Evolutionary conservation across 2,113 vertebrate genomes (phyloP), one percentile per base, ranked within the genome.

Genomic region (Aramus guarauna): DNA sequence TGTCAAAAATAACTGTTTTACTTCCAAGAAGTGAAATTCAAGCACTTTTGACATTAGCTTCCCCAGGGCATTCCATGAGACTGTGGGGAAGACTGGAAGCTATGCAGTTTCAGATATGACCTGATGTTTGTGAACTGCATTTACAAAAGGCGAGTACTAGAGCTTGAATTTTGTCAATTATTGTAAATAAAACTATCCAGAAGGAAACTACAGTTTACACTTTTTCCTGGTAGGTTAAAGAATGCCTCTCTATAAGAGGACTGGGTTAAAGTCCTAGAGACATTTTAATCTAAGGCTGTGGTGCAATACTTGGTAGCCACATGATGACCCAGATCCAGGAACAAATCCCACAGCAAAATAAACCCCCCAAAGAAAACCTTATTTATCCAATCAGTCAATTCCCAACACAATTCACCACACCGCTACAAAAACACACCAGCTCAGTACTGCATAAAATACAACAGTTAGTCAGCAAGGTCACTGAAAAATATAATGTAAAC

Each of bases 261-360:
- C 72, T 41, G 64, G 29, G 50, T 52, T 87, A 50, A 96, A 94
- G 73, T 68, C 86, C 76, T 67, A 66, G 48, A 90, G 94, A 56
- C 77, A 78, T 92, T 92, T 85, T 88, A 90, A 93, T 75, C 89
- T 75, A 71, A 87, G 60, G 66, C 72, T 94, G 63, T 86, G 67
- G 30, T 83, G 63, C 67, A 88, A 86, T n/a, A 83, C 48, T 73
- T 50, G 71, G 75, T 76, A 80, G 79, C 85, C 83, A 94, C 88
- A 88, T 11, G 79, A 93, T 77, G 75, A 90, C 58, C 75, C 43
- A 85, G 66, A 94, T 94, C 58, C 62, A 90, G 74, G 18, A 94
- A 73, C 17, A 78, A 95, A 95, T 80, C 79, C 91, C 79, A 86
- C 50, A 83, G 37, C 63, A 69, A 88, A 94, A 41, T 10, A 80